Conservation (phyloP, 2,797 vertebrate genomes). For the Periparus ater region DNA sequence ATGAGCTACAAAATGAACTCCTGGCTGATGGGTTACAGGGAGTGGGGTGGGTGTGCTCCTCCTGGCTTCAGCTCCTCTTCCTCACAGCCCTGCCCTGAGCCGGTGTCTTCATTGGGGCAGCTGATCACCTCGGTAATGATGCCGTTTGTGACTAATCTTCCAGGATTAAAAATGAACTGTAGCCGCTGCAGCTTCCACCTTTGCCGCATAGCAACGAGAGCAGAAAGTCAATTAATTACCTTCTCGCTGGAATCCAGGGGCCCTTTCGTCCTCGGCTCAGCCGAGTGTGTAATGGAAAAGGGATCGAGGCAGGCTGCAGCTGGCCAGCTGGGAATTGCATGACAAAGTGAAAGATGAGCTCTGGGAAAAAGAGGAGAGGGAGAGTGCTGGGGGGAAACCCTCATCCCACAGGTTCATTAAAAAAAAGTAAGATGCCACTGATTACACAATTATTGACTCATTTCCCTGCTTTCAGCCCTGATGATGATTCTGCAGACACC, state of each 20-base stretch:
- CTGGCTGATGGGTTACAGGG: not conserved
- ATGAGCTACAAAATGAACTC: not conserved
- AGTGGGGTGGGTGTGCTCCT: no score
- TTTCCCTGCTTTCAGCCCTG: not conserved
- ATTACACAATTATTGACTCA: not conserved
- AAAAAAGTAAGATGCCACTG: constrained; percentile 36
- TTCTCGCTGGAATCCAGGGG: constrained; percentile 65
- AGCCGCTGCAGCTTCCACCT: constrained; percentile 57
- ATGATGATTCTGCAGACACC: not conserved
- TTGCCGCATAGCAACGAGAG: constrained; percentile 74
- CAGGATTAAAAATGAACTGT: constrained; percentile 57
- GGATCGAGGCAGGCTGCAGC: constrained; percentile 73
- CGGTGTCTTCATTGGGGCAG: not conserved
- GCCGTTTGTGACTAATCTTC: constrained; percentile 40
- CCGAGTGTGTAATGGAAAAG: constrained; percentile 93
- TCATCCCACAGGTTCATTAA: constrained; percentile 51
- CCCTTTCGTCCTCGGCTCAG: constrained; percentile 80
- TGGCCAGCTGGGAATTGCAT: constrained; percentile 72
- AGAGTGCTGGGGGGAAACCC: not conserved
- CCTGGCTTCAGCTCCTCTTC: not conserved
- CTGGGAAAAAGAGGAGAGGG: not conserved
- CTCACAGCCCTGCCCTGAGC: not conserved
- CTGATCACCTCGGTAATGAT: constrained; percentile 27
- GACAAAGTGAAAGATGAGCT: constrained; percentile 66
- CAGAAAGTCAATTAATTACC: constrained; percentile 83